Evolutionary conservation across 2,888 invertebrate species (phyloP), one percentile per base, ranked within the genome.

Genomic region (Apocheima hispidaria): DNA sequence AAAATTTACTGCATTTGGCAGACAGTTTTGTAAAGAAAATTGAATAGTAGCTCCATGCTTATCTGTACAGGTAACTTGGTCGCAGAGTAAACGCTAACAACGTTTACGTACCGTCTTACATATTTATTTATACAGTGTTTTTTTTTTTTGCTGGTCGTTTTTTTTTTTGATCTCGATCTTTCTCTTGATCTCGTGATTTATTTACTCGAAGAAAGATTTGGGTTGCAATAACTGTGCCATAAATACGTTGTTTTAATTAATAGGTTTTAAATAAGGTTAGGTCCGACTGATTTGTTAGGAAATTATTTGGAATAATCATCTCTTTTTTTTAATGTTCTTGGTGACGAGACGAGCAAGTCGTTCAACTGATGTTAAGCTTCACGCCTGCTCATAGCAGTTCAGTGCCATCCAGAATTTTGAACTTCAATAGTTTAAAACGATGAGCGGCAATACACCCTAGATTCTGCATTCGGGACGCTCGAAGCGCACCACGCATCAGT

Each of bases 171-270:
- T n/a, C n/a, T n/a, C n/a, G n/a, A n/a, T n/a, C n/a, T n/a, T 68
- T 62, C 65, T 67, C 65, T 74, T 75, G 77, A 79, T 80, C 71
- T 80, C 70, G 53, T 72, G 71, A 74, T 79, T 75, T 78, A 74
- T 73, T 65, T 65, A 69, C 12, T 54, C 51, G 61, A 21, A 55
- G 65, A 67, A 59, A 36, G 63, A 60, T 68, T 66, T 59, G 50
- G 61, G 54, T 38, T 65, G 30, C 14, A 12, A 48, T 40, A 21
- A 26, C 35, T 48, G 6, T 36, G 35, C 14, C 5, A 41, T 16
- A 36, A 38, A 18, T 20, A 18, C 2, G 35, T 16, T 35, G 10
- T 16, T 16, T 12, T 28, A 26, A 43, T 16, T 44, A 28, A 44
- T 28, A 10, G 18, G 26, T 4, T 44, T 44, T 26, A 6, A 44